Base-by-base conservation (phyloP, 2,888 invertebrate species). In the Calameuta filiformis region DNA sequence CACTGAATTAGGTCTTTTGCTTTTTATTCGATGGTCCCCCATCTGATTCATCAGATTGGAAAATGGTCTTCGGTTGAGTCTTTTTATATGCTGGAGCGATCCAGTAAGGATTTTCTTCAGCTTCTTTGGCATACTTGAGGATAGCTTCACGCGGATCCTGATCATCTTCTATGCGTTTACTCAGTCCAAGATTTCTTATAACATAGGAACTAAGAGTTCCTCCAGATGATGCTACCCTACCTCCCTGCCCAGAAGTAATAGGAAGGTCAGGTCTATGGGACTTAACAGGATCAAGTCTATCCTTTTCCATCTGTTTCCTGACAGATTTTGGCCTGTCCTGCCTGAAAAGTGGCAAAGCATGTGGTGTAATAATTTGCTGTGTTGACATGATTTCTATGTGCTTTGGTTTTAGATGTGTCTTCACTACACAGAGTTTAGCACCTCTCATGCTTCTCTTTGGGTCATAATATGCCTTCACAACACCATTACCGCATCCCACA, bases 71-170 rank as follows among this genome's bases (percentile, higher is more conserved):
- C 0, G 98, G 98, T 56, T 98, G 98, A 0, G 97, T 98, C 87
- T 95, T 96, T 75, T 95, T 94, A 88, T 98, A 98, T 0, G 98
- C 98, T 0, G 98, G 98, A 0, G 98, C 95, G 68, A 98, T 97
- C 98, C 98, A 99, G 89, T 98, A 98, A 0, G 99, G 99, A 93
- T 99, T 97, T 89, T 98, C 97, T 75, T 94, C 98, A 0, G 98
- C 99, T 3, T 98, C 98, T 89, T 98, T 97, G 0, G 99, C 99
- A 90, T 95, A 98, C 84, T 98, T 96, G 79, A 99, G 92, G 83
- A 99, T 98, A 3, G 99, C 99, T 87, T 98, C 98, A 75, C 99
- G 94, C 0, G 99, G 98, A 93, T 99, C 98, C 85, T 94, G 93
- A 89, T 97, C 56, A 90, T 98, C 98, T 87, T 98, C 96, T 0